These are phyloP conservation scores for Plectus sambesii DNA, from an alignment of 1,140 invertebrate genomes.

Conservation along the genomic window DNA sequence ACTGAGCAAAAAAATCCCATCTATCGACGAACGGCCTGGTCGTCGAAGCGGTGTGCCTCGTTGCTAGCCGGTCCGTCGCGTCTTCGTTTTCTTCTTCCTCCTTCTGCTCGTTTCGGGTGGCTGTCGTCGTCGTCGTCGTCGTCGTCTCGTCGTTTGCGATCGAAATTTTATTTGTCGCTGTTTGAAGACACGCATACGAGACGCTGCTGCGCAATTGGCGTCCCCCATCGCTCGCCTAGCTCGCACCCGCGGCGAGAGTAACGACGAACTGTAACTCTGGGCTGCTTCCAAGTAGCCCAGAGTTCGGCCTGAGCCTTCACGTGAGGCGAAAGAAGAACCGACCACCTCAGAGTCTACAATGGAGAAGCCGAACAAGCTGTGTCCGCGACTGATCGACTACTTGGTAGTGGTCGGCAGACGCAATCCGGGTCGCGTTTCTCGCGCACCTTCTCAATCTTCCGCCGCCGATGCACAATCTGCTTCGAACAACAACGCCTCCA, in stretches of 20 bases:
- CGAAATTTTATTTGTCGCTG: slow-evolving; percentile 17
- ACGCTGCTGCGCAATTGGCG: no score
- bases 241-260: no score
- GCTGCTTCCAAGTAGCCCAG: no score
- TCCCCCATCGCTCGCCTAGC: no score
- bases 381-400: slow-evolving; percentile 68
- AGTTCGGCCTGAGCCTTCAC: no score
- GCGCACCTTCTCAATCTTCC: no score
- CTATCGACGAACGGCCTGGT: no score
- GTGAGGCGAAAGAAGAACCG: slow-evolving; percentile 10
- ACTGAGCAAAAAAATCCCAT: no score
- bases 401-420: slow-evolving; percentile 84
- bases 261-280: no score
- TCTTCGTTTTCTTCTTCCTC: slow-evolving; percentile 1
- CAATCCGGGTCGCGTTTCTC: slow-evolving; percentile 48
- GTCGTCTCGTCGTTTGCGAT: slow-evolving; percentile 7
- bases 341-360: slow-evolving; percentile 26
- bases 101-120: slow-evolving; percentile 5
- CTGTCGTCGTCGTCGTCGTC: slow-evolving; percentile 6
- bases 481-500: slow-evolving; percentile 48
- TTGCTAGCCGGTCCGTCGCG: background rate
- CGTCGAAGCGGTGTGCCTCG: no score
- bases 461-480: slow-evolving; percentile 47
- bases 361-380: slow-evolving; percentile 45
- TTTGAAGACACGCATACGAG: no score